These are phyloP conservation scores for Carpatolechia fugitivella DNA, from an alignment of 2,888 invertebrate genomes.

Conservation along the genomic window DNA sequence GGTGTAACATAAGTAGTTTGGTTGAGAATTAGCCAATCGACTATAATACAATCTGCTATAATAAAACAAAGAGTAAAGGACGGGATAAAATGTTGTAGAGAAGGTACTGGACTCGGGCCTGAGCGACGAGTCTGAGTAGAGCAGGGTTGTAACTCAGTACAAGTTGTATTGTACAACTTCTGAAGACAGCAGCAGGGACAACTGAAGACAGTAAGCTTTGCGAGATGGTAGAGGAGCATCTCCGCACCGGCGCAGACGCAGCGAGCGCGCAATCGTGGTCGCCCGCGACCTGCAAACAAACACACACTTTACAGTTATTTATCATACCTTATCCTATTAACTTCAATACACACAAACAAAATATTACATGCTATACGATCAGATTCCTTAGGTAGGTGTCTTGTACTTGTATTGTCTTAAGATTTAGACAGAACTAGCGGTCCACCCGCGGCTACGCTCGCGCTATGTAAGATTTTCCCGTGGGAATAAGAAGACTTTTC, in stretches of 20 bases:
- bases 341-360: too few relatives aligned
- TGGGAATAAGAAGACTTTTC: too few relatives aligned
- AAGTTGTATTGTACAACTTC: background rate
- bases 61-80: background rate
- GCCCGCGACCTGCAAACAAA: slow-evolving; percentile 46
- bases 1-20: background rate
- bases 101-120: background rate
- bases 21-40: slow-evolving; percentile 4
- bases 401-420: too few relatives aligned
- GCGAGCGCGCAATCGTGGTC: slow-evolving; percentile 31
- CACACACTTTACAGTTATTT: background rate
- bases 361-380: too few relatives aligned
- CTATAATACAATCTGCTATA: background rate
- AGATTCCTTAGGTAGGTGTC: too few relatives aligned
- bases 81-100: background rate
- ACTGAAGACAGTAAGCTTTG: slow-evolving; percentile 13
- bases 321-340: background rate
- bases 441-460: too few relatives aligned
- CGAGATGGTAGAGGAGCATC: slow-evolving; percentile 24
- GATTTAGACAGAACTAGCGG: too few relatives aligned
- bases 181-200: background rate
- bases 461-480: too few relatives aligned
- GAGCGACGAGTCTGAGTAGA: background rate
- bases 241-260: slow-evolving; percentile 32
- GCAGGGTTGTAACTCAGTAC: background rate